These are phyloP conservation scores for Misgurnus anguillicaudatus DNA, from an alignment of 2,113 vertebrate genomes.

Conservation along the genomic window DNA sequence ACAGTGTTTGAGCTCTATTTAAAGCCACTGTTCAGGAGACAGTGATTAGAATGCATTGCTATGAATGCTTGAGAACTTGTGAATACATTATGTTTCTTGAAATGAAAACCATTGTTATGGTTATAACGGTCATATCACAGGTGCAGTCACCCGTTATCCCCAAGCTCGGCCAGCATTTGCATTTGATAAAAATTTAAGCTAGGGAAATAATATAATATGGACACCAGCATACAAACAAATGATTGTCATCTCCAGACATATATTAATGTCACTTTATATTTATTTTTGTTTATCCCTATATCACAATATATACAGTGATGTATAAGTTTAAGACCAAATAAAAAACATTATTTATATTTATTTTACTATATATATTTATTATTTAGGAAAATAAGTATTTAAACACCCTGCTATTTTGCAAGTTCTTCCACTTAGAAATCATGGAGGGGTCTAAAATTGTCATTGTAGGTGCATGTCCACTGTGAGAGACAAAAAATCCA, in stretches of 20 bases:
- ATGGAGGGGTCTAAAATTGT: too few species aligned
- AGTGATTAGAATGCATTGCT: conserved; percentile 61
- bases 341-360: too few species aligned
- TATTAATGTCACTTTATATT: neutral
- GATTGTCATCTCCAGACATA: neutral
- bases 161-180: too few species aligned
- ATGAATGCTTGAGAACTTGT: conserved; percentile 56
- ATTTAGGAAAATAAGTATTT: too few species aligned
- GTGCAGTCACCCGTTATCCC: neutral
- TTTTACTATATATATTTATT: too few species aligned
- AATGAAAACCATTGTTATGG: conserved; percentile 43
- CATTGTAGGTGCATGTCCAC: too few species aligned
- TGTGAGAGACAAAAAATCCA: too few species aligned
- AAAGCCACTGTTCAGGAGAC: conserved; percentile 54
- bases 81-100: conserved; percentile 58
- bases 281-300: neutral
- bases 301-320: too few species aligned
- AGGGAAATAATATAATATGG: neutral
- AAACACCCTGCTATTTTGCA: too few species aligned
- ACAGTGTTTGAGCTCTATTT: conserved; percentile 48
- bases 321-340: too few species aligned
- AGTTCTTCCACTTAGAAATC: too few species aligned
- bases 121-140: conserved; percentile 40
- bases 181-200: too few species aligned
- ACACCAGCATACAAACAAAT: neutral